phyloP scores from a whole-genome alignment of 2,888 invertebrate species.

The Drosophila multiciliata region DNA sequence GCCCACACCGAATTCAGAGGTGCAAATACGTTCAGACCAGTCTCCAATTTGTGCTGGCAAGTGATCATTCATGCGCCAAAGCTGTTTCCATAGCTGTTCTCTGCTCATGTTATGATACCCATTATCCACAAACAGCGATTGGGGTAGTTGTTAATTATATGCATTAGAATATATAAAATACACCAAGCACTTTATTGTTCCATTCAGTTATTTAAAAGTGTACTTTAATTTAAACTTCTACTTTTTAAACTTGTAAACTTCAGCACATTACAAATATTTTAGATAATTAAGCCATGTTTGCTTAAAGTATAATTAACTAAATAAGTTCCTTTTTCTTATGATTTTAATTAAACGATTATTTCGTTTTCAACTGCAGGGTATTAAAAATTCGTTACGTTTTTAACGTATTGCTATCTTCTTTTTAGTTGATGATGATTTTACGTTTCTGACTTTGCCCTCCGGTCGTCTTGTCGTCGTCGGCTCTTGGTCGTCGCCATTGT shows the following conservation, averaged over 20 bases:
- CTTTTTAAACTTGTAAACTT: not conserved
- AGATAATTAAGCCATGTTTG: too few relatives aligned
- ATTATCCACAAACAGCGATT: not conserved
- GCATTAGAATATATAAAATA: not conserved
- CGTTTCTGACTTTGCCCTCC: constrained; percentile 56
- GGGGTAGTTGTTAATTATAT: not conserved
- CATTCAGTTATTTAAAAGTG: not conserved
- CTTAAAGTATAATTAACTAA: too few relatives aligned
- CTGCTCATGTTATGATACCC: constrained; percentile 51
- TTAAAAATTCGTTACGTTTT: not conserved
- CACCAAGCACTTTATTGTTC: not conserved
- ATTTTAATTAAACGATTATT: not conserved
- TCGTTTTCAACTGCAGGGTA: constrained; percentile 33
- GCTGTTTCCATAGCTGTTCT: constrained; percentile 45
- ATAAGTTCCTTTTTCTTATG: not conserved
- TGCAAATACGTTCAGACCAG: constrained; percentile 81
- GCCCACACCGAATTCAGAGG: constrained; percentile 81
- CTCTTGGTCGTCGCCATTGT: constrained; percentile 53
- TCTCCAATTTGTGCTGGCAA: constrained; percentile 77
- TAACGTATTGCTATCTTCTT: constrained; percentile 33
- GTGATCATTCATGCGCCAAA: constrained; percentile 76
- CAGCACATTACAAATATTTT: not conserved
- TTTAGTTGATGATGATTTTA: constrained; percentile 73
- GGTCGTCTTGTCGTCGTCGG: constrained; percentile 21
- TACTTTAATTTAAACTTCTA: not conserved